Base-by-base conservation (phyloP, 1,140 invertebrate genomes). In the Caenorhabditis remanei region DNA sequence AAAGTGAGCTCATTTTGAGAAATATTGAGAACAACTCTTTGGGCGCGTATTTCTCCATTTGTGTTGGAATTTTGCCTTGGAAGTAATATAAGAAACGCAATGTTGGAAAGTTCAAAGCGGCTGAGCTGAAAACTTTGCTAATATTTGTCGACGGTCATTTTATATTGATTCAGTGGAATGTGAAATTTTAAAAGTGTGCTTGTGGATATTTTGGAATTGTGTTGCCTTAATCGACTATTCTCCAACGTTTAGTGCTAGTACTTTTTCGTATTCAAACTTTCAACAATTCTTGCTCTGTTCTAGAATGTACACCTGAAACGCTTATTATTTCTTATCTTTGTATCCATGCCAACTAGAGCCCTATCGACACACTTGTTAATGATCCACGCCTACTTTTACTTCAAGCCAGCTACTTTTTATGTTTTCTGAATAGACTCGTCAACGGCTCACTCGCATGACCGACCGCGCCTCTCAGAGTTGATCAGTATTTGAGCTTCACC, bases 361-460 rank as follows among this genome's bases (percentile, higher is more conserved):
- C 65, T 65, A 8, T 9, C 9, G 24, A 40, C 32, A 43, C 65
- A 71, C 40, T 16, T 71, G 65, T 46, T 71, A 71, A 71, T n/a
- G 41, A 71, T 14, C 65, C 41, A 14, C 65, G 65, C 65, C 65
- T 21, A 65, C 32, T 40, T 40, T 65, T 40, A 8, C 46, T 71
- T 46, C 41, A 16, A 3, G 40, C 43, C 65, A 46, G 3, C 65
- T 21, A 43, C 65, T 46, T 11, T n/a, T 67, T 46, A 46, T 24
- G 24, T 16, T 14, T 53, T 53, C 50, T 71, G 65, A 48, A 71
- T 48, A 71, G 43, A 71, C 65, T 48, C 40, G 65, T 71, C 46
- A 71, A 71, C 65, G 65, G 43, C 65, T 71, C 24, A 63, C 9
- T 63, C 61, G 65, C 65, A 71, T 46, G 65, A 71, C 43, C 43